Conservation (phyloP, 2,888 invertebrate genomes). For the Epistrophe grossulariae region DNA sequence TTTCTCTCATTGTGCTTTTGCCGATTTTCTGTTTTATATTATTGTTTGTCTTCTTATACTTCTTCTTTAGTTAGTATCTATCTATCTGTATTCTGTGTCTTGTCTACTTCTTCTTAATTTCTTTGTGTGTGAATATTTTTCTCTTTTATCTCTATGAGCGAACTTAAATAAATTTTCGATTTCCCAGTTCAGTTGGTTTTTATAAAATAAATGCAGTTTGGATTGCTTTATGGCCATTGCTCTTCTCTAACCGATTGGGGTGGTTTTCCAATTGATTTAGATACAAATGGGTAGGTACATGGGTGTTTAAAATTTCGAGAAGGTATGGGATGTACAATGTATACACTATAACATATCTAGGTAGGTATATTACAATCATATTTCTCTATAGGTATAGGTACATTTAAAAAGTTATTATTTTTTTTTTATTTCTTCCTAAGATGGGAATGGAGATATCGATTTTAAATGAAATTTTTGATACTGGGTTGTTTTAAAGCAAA, state of each 20-base stretch:
- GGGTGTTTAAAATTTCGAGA: constrained; percentile 18
- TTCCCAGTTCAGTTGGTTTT: constrained; percentile 34
- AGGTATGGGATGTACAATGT: constrained; percentile 11
- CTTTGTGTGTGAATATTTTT: constrained; percentile 55
- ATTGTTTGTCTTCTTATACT: constrained; percentile 31
- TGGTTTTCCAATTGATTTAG: constrained; percentile 49
- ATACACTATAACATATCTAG: no score
- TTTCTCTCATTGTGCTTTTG: constrained; percentile 37
- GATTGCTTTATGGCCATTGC: background rate
- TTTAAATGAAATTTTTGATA: no score
- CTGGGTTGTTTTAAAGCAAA: no score
- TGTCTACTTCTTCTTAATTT: constrained; percentile 41
- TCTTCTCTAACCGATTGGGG: constrained; percentile 16
- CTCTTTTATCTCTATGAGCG: constrained; percentile 36
- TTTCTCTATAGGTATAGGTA: no score
- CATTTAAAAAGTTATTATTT: no score
- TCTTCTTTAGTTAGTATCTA: constrained; percentile 47
- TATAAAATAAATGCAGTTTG: constrained; percentile 19
- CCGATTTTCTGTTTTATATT: constrained; percentile 40
- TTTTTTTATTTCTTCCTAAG: no score
- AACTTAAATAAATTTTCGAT: constrained; percentile 54
- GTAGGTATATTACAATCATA: background rate
- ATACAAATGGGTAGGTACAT: constrained; percentile 29
- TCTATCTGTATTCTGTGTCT: constrained; percentile 1
- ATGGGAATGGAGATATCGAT: no score